Evolutionary conservation across 2,888 invertebrate genomes (phyloP).

Genomic region (Ceramica pisi): DNA sequence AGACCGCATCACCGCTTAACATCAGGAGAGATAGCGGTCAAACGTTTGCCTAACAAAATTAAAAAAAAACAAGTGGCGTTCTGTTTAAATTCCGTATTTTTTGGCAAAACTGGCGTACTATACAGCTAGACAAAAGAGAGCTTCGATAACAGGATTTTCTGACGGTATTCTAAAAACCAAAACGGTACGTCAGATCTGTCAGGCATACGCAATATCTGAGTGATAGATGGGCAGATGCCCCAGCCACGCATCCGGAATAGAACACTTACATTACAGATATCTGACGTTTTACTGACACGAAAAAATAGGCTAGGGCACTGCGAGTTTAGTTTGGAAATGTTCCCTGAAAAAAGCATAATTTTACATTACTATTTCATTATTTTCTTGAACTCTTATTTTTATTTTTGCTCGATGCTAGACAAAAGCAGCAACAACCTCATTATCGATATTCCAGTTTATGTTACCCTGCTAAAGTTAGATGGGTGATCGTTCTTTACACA

Average conservation of each 20-base stretch:
- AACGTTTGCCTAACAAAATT: too few species aligned
- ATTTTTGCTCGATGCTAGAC: too few species aligned
- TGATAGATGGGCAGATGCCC: conserved; percentile 82
- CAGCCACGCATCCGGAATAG: conserved; percentile 66
- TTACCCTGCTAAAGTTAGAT: too few species aligned
- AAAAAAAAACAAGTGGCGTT: too few species aligned
- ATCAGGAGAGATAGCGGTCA: too few species aligned
- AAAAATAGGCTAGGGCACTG: conserved; percentile 35
- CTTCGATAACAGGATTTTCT: conserved; percentile 52
- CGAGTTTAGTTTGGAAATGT: conserved; percentile 3
- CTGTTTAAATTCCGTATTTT: neutral
- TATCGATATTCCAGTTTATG: too few species aligned
- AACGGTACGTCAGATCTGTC: conserved; percentile 60
- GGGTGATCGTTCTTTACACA: too few species aligned
- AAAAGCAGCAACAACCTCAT: too few species aligned
- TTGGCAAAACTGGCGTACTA: conserved; percentile 1
- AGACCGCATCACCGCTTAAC: too few species aligned
- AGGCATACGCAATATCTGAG: conserved; percentile 76
- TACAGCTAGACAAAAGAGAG: conserved; percentile 30
- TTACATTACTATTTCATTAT: too few species aligned
- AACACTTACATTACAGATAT: conserved; percentile 71
- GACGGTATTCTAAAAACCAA: conserved; percentile 59
- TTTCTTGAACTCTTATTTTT: too few species aligned
- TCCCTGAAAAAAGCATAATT: too few species aligned
- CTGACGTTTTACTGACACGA: conserved; percentile 58